Base-by-base conservation (phyloP, 2,113 vertebrate genomes). In the Turnix velox region DNA sequence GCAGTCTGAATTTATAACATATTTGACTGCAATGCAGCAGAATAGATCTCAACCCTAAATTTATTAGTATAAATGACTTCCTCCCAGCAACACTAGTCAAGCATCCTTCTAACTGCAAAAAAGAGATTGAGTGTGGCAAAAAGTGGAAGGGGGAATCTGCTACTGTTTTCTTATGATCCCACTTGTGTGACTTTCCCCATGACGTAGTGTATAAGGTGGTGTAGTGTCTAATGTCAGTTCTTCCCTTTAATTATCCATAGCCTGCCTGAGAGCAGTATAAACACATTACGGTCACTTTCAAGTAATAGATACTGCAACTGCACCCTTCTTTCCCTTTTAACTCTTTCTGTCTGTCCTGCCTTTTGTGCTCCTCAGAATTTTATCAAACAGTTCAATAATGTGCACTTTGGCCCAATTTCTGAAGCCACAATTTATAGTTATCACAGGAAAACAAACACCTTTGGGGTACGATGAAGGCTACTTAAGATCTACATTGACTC, bases 241-340 rank as follows among this genome's bases (percentile, higher is more conserved):
- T 87, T 84, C 9, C 62, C 67, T 91, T 89, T 95, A 93, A 95
- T 92, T 92, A 95, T 35, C 87, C 0, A 1, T 91, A 79, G 66
- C 45, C 84, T 43, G 49, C 54, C 62, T 87, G 82, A 96, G 92
- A 89, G 92, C 67, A 94, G 67, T 94, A 91, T 94, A 96, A 96
- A 95, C 94, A 96, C 46, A 75, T 93, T 94, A 94, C 4, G 0
- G 69, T 76, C 81, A 58, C 92, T 82, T 73, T 81, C 68, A 91
- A 87, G 84, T 91, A 94, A 95, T 33, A 92, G 92, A 94, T 94
- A 96, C 76, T 92, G 61, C 88, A 92, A 91, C 73, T 69, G 69
- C 86, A 92, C 72, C 62, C 74, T 82, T 82, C 84, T 87, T 93
- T 94, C 49, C 43, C 46, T 75, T 94, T 93, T 87, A 96, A 87